A percentile compares a stretch with the other conserved stretches of the same genome.
These are phyloP conservation scores for Calyptommatus sinebrachiatus DNA, from an alignment of 2,113 vertebrate species.

Conservation along the genomic window DNA sequence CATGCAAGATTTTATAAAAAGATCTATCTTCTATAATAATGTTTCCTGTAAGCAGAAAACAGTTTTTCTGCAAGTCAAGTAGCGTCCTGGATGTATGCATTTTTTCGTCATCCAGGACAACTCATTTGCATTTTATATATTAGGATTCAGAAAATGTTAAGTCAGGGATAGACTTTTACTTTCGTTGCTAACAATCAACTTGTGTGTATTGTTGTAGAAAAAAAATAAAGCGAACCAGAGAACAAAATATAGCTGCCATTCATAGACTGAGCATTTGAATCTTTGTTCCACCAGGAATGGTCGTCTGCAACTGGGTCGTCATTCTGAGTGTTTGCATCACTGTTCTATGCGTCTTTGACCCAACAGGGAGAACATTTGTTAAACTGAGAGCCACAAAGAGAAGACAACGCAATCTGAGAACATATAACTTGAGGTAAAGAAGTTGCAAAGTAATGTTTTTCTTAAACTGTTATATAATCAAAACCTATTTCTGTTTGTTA, in stretches of 20 bases:
- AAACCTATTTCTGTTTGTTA: neutral
- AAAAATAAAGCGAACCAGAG: neutral
- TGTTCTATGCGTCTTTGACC: slow-evolving; percentile 95
- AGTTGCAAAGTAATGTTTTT: neutral
- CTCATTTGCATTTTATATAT: no score
- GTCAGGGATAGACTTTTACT: neutral
- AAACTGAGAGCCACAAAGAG: slow-evolving; percentile 94
- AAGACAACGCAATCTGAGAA: slow-evolving; percentile 92
- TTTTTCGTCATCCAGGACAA: no score
- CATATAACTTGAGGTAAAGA: slow-evolving; percentile 89
- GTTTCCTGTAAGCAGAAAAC: no score
- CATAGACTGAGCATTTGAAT: fast-evolving
- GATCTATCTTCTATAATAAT: no score
- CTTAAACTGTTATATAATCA: neutral
- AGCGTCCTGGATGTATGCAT: no score
- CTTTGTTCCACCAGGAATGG: slow-evolving; percentile 79
- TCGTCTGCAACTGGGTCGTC: slow-evolving; percentile 98
- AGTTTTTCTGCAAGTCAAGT: no score
- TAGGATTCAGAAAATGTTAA: neutral
- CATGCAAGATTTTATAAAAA: no score
- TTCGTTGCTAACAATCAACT: neutral
- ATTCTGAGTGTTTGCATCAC: slow-evolving; percentile 97
- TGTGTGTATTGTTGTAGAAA: neutral
- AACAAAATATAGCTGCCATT: neutral
- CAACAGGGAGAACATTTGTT: slow-evolving; percentile 95